These are phyloP conservation scores for Brenthis daphne DNA, from an alignment of 2,888 invertebrate genomes.

Conservation along the genomic window DNA sequence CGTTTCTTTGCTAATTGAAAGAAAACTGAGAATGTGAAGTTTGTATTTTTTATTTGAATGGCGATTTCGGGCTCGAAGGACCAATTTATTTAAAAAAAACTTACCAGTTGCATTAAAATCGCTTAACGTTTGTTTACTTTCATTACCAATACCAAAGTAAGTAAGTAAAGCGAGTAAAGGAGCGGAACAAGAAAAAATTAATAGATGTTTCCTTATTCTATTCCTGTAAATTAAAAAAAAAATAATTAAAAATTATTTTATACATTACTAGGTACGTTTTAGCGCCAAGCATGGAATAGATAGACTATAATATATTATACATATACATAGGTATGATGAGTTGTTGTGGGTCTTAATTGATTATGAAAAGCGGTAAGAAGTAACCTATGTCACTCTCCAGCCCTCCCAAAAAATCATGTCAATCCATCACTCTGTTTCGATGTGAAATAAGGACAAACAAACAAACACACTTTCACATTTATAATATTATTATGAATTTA, in stretches of 20 bases:
- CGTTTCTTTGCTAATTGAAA: too few species aligned
- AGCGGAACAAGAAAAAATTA: conserved; percentile 96
- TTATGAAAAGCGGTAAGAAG: too few species aligned
- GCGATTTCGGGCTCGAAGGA: not conserved
- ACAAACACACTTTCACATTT: too few species aligned
- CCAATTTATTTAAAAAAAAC: conserved; percentile 77
- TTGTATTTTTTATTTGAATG: too few species aligned
- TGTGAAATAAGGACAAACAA: too few species aligned
- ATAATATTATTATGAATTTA: too few species aligned
- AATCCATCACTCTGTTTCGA: too few species aligned
- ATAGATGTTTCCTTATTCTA: conserved; percentile 92
- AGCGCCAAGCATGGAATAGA: not conserved
- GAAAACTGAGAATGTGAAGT: too few species aligned
- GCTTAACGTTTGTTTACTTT: conserved; percentile 94
- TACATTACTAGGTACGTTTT: not conserved
- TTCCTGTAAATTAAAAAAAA: conserved; percentile 66
- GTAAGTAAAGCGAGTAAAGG: conserved; percentile 95
- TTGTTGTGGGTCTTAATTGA: too few species aligned
- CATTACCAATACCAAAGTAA: conserved; percentile 95
- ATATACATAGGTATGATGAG: too few species aligned
- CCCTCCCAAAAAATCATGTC: too few species aligned
- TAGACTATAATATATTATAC: not conserved
- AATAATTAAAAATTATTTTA: not conserved
- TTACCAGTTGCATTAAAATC: conserved; percentile 94
- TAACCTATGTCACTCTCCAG: too few species aligned